Base-by-base conservation (phyloP, 2,888 invertebrate species). In the Cataglyphis rosenhaueri region DNA sequence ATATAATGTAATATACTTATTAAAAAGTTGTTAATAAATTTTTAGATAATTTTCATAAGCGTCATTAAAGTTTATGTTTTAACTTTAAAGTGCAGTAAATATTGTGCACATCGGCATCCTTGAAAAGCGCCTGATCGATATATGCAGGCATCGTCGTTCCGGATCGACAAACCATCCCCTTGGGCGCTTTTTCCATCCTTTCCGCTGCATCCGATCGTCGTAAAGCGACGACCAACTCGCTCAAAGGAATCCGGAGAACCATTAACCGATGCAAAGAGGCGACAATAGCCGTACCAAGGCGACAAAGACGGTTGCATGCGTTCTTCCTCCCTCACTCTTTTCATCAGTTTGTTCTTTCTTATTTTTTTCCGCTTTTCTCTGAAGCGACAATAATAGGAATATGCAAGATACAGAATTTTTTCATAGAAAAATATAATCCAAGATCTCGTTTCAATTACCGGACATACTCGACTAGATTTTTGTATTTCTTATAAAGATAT, bases 221-320 rank as follows among this genome's bases (percentile, higher is more conserved):
- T 75, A 64, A 55, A 73, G 65, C 48, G 55, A 21, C 59, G 70
- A 65, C 59, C 71, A 82, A 81, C 84, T 68, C 64, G 81, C 84
- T 86, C 70, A 86, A 88, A 87, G 83, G 85, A 82, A 83, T 75
- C 74, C 71, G 62, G 61, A 85, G 88, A 82, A 73, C 82, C 88
- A 84, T 90, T 90, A 90, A 90, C 88, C 84, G 86, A 70, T 68
- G 86, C 86, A 88, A 79, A 82, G 66, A 85, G 81, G 65, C 86
- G 86, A 85, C 86, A 87, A 89, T 86, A 76, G 83, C 81, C 35
- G 75, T 64, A 81, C 81, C 70, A 64, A 82, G 74, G 64, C 84
- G 89, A 87, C 85, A 86, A 88, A 89, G 85, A 84, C 83, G 90
- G 84, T 84, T 85, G 76, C 68, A 66, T 55, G 62, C 81, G 57